These are phyloP conservation scores for Tenthredo distinguenda DNA, from an alignment of 2,888 invertebrate species.

Conservation along the genomic window DNA sequence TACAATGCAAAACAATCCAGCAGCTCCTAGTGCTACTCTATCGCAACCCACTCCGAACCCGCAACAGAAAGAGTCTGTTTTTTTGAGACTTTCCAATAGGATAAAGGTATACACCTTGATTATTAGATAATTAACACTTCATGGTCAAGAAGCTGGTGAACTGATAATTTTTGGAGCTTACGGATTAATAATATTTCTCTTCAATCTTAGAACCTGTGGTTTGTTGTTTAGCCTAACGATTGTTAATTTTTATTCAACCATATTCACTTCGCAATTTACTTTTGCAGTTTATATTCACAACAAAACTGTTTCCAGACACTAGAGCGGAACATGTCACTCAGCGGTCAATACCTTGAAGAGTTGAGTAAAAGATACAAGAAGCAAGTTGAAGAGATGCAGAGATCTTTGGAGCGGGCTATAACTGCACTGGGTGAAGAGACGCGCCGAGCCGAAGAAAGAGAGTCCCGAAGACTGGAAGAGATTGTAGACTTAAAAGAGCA, in stretches of 20 bases:
- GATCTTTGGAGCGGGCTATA: slow-evolving; percentile 89
- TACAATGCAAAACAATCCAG: slow-evolving; percentile 70
- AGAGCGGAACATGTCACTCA: slow-evolving; percentile 98
- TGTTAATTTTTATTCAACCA: neutral
- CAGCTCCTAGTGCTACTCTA: slow-evolving; percentile 72
- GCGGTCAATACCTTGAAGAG: slow-evolving; percentile 97
- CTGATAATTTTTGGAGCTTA: neutral
- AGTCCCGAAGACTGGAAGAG: slow-evolving; percentile 89
- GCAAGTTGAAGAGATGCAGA: slow-evolving; percentile 97
- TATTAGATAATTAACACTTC: neutral
- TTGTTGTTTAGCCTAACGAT: neutral
- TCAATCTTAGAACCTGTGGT: too few species aligned
- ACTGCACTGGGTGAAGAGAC: slow-evolving; percentile 87
- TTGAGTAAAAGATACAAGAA: slow-evolving; percentile 96
- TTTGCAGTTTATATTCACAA: slow-evolving; percentile 46
- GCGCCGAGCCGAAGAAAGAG: slow-evolving; percentile 85
- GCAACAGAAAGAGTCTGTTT: slow-evolving; percentile 95
- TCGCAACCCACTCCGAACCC: slow-evolving; percentile 74
- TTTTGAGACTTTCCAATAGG: slow-evolving; percentile 95
- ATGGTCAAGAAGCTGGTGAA: neutral
- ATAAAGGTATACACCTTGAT: slow-evolving; percentile 85
- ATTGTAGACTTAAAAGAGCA: slow-evolving; percentile 85
- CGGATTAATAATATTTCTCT: neutral
- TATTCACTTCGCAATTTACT: neutral
- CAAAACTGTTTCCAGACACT: slow-evolving; percentile 83